These are phyloP conservation scores for Nomada fabriciana DNA, from an alignment of 2,888 invertebrate species.

Conservation along the genomic window DNA sequence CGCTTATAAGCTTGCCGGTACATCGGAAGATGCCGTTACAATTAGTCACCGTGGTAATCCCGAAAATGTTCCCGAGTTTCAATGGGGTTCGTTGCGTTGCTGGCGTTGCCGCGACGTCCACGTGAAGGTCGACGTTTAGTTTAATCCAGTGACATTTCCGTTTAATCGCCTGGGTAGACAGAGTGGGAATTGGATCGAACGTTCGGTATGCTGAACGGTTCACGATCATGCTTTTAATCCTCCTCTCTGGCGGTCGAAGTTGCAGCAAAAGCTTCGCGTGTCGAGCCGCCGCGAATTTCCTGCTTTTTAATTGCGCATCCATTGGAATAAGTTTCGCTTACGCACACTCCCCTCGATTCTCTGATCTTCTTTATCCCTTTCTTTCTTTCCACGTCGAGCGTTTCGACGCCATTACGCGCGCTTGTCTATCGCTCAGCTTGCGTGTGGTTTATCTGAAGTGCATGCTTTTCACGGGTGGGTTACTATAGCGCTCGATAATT, in stretches of 20 bases:
- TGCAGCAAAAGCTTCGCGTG: constrained; percentile 64
- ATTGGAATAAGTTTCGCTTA: constrained; percentile 35
- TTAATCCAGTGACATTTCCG: constrained; percentile 32
- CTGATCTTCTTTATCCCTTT: background rate
- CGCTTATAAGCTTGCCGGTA: no score
- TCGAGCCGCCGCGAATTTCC: constrained; percentile 65
- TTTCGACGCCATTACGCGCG: background rate
- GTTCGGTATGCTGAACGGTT: constrained; percentile 36
- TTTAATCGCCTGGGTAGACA: constrained; percentile 34
- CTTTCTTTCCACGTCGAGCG: background rate
- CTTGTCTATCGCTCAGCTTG: constrained; percentile 1
- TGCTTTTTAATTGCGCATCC: constrained; percentile 75
- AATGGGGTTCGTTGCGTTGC: background rate
- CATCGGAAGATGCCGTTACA: background rate
- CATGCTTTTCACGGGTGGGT: constrained; percentile 49
- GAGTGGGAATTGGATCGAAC: constrained; percentile 24
- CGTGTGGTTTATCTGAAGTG: constrained; percentile 49
- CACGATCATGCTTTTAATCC: constrained; percentile 53
- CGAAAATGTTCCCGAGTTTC: background rate
- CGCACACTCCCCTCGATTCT: constrained; percentile 1
- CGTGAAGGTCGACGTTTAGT: constrained; percentile 8
- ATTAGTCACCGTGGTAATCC: background rate
- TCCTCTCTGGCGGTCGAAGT: constrained; percentile 34
- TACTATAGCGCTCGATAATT: constrained; percentile 34
- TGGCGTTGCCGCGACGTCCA: background rate